Conservation (phyloP, 2,113 vertebrate species). For the Camelus bactrianus region DNA sequence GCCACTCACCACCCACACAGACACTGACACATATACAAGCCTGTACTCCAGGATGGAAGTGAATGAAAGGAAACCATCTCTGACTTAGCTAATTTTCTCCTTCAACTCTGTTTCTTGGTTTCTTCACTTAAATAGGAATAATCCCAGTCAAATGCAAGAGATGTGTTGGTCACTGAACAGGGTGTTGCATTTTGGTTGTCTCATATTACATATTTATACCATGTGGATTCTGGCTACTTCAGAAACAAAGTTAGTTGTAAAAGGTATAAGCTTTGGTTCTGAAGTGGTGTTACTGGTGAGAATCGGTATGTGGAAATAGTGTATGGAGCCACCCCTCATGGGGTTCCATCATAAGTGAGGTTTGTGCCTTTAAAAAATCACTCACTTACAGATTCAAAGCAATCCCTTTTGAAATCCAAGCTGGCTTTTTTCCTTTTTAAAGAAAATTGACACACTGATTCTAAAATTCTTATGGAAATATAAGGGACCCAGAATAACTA, state of each 20-base stretch:
- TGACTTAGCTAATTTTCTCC: slow-evolving; percentile 41
- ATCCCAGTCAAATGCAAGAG: slow-evolving; percentile 30
- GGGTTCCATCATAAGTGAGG: slow-evolving; percentile 28
- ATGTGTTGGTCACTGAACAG: background rate
- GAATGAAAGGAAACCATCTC: slow-evolving; percentile 38
- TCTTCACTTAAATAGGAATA: slow-evolving; percentile 11
- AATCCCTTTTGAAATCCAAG: slow-evolving; percentile 46
- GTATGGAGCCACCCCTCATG: background rate
- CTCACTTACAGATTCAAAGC: background rate
- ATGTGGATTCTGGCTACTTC: background rate
- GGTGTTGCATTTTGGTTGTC: slow-evolving; percentile 42
- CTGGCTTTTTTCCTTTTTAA: background rate
- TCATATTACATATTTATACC: background rate
- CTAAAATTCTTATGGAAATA: slow-evolving; percentile 50
- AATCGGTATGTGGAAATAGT: background rate
- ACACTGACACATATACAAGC: background rate
- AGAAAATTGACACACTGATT: background rate
- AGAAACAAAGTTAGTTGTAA: slow-evolving; percentile 38
- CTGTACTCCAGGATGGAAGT: background rate
- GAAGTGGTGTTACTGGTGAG: background rate
- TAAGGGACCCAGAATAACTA: slow-evolving; percentile 2
- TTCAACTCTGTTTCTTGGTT: slow-evolving; percentile 37
- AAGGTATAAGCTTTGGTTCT: slow-evolving; percentile 34
- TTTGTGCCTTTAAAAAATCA: slow-evolving; percentile 33
- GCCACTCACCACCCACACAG: background rate